Base-by-base conservation (phyloP, 2,113 vertebrate genomes). In the Oenanthe melanoleuca region DNA sequence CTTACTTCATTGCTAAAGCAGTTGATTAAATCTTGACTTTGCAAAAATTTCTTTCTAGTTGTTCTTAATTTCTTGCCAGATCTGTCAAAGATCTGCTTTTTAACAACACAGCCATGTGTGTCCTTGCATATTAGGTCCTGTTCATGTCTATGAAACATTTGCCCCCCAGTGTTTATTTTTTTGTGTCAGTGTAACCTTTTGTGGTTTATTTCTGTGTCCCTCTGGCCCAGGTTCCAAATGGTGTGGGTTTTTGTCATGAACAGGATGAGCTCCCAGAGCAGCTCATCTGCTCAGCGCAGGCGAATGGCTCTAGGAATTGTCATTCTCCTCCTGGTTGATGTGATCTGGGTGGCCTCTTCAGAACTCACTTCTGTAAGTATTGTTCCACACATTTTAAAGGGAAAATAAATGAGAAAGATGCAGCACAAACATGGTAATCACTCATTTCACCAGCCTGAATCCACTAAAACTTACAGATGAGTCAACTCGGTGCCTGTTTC, bases 331-430 rank as follows among this genome's bases (percentile, higher is more conserved):
- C 98, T 99, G 31, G 99, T 99, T 80, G 99, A 99, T 20, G 98
- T 99, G 74, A 99, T 99, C 93, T 99, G 99, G 99, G 99, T 99
- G 9, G 99, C 98, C 26, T 99, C 99, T 33, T 99, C 99, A 6
- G 99, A 99, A 85, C 98, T 99, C 53, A 99, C 99, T 71, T 98
- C 99, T n/a, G 99, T 99, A 98, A 97, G 99, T 97, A 82, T n/a
- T 91, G 23, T 63, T 63, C 20, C 34, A 11, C 52, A 13, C 25
- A 38, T 37, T 34, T 74, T 38, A 70, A 80, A 74, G 57, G 31
- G 47, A 40, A 86, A 40, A 40, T 25, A 45, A 75, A 87, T 6
- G 24, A 45, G 45, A 29, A 40, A 52, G 26, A 22, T 12, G 19
- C n/a, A 45, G 38, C 23, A 69, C 49, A 60, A 88, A 34, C 10